Conservation (phyloP, 1,140 invertebrate species). For the Vollenhovia emeryi region DNA sequence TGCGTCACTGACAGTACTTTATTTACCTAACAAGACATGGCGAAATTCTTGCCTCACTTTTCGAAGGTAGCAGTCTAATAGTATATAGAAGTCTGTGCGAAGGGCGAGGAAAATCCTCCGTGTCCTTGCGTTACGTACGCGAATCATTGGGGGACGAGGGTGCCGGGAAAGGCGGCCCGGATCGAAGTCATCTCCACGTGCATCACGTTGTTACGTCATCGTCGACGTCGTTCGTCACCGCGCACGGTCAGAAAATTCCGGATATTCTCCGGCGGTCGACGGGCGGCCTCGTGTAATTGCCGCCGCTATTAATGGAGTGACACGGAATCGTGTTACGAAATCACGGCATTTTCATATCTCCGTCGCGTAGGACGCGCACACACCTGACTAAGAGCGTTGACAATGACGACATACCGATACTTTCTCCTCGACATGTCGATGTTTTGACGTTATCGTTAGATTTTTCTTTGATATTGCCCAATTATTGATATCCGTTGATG, state of each 20-base stretch:
- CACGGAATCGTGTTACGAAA: conserved; percentile 64
- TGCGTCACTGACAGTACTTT: too few relatives aligned
- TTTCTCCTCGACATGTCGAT: background rate
- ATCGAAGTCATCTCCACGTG: conserved; percentile 34
- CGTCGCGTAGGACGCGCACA: background rate
- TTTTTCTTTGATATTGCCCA: background rate
- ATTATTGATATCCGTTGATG: background rate
- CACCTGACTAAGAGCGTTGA: background rate
- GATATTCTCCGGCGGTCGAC: conserved; percentile 46
- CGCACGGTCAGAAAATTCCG: conserved; percentile 44
- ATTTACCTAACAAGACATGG: too few relatives aligned
- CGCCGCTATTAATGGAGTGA: conserved; percentile 68
- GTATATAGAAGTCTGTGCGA: too few relatives aligned
- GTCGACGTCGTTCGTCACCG: conserved; percentile 12
- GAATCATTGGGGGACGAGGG: background rate
- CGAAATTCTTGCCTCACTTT: too few relatives aligned
- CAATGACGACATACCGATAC: background rate
- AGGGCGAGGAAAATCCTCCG: background rate
- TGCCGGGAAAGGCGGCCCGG: background rate
- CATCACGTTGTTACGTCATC: conserved; percentile 49
- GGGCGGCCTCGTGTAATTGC: conserved; percentile 64
- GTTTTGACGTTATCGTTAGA: background rate
- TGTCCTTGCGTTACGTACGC: background rate
- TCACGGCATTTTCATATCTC: conserved; percentile 22
- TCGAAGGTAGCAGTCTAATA: too few relatives aligned